Base-by-base conservation (phyloP, 2,113 vertebrate genomes). In the Ondatra zibethicus region DNA sequence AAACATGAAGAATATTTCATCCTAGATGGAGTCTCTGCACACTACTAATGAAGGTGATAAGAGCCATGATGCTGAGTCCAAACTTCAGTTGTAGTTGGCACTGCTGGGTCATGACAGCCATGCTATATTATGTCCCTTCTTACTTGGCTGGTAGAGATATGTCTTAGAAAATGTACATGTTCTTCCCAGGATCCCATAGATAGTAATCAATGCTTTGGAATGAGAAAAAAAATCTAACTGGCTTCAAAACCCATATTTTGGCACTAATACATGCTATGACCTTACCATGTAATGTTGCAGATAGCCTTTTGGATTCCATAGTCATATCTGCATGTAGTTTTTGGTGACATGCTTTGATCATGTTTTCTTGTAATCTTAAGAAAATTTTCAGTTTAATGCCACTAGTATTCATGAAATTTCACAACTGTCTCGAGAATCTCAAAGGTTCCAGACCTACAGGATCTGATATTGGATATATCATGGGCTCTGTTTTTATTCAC, bases 1-100 rank as follows among this genome's bases (percentile, higher is more conserved):
- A 96, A 92, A 85, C 27, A 39, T 72, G 94, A 96, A 96, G 90
- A 81, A 97, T 97, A 89, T 39, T 55, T 55, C 16, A 0, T 96
- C 89, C 52, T 85, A 89, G 89, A 68, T 14, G 0, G 29, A n/a
- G 96, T 93, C 55, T 86, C 39, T 93, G 84, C 23, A 77, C 89
- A 78, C 92, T 87, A 89, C 97, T 92, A 84, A 70, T 92, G 21
- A 77, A 96, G 89, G 91, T 92, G 95, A 5, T 63, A 63, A 77
- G 81, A 52, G 5, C 82, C 42, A 23, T 93, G 73, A 50, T 52
- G 63, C 11, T 47, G 65, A 87, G 16, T 72, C n/a, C 50, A 72
- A 66, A 77, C 13, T 39, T 82, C 70, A 6, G 0, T 39, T 39
- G 61, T 66, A n/a, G 27, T 66, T 66, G 86, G 31, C 61, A 81